Evolutionary conservation across 2,113 vertebrate species (phyloP).

Genomic region (Trochalopteron elliotii): DNA sequence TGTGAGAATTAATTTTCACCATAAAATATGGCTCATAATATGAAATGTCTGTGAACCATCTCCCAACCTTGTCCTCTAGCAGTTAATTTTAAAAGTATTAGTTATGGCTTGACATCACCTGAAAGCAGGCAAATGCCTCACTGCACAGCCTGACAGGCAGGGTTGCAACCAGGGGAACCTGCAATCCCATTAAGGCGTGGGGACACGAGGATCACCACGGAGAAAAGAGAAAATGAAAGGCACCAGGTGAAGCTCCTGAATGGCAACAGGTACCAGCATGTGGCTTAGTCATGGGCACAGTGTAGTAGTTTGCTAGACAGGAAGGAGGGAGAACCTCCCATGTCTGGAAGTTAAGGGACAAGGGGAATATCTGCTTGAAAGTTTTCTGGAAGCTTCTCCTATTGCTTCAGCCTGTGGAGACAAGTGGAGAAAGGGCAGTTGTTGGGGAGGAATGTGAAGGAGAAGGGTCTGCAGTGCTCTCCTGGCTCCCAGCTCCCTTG

Average conservation of each 20-base stretch:
- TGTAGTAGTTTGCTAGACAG: not conserved
- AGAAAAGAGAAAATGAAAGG: not conserved
- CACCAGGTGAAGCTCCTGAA: not conserved
- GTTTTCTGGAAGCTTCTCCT: not conserved
- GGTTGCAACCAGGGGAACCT: not conserved
- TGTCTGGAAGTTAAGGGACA: not conserved
- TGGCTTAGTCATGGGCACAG: not conserved
- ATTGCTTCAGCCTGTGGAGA: not conserved
- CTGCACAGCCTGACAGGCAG: not conserved
- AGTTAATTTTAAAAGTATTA: constrained; percentile 9
- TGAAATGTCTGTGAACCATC: not conserved
- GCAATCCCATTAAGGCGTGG: not conserved
- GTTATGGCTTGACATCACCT: not conserved
- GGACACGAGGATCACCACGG: accelerated
- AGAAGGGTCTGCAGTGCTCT: not conserved
- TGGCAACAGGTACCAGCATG: not conserved
- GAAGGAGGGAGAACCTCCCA: not conserved
- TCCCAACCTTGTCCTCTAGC: not conserved
- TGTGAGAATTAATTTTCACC: constrained; percentile 13
- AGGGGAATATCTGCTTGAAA: not conserved
- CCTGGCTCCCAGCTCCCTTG: not conserved
- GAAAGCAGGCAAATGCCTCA: not conserved
- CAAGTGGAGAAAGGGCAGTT: not conserved
- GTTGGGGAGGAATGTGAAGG: not conserved
- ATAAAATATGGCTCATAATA: not conserved